These are phyloP conservation scores for Agonum fuliginosum DNA, from an alignment of 2,888 invertebrate species.

Conservation along the genomic window DNA sequence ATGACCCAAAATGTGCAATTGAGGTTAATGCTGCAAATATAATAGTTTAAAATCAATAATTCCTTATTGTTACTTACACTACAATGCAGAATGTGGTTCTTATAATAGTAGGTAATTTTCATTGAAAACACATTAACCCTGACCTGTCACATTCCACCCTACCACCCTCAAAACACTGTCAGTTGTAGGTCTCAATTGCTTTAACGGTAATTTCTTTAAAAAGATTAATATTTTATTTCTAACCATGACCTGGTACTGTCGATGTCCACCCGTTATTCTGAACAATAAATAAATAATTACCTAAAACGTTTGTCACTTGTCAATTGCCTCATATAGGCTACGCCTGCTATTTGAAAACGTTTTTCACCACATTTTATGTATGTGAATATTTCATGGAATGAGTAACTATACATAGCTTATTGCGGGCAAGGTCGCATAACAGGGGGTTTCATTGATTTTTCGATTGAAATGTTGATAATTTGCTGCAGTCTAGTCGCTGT, in stretches of 20 bases:
- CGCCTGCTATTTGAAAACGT: no score
- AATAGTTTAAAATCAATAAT: conserved; percentile 26
- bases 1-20: no score
- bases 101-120: not conserved
- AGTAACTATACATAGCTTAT: conserved; percentile 25
- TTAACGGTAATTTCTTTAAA: no score
- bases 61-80: conserved; percentile 13
- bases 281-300: no score
- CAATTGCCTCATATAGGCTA: no score
- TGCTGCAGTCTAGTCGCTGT: not conserved
- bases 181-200: no score
- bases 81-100: conserved; percentile 24
- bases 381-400: conserved; percentile 50
- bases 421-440: conserved; percentile 47
- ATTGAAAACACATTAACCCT: conserved; percentile 56
- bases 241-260: no score
- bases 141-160: conserved; percentile 38
- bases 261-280: no score
- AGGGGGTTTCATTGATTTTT: conserved; percentile 44
- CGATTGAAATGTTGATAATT: conserved; percentile 31
- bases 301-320: no score
- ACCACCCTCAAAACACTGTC: not conserved
- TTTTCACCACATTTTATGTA: no score
- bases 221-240: no score
- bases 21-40: no score